A percentile compares a stretch with the other conserved stretches of the same genome.
phyloP scores from a whole-genome alignment of 1,140 invertebrate species.

The Lordiphosa collinella region DNA sequence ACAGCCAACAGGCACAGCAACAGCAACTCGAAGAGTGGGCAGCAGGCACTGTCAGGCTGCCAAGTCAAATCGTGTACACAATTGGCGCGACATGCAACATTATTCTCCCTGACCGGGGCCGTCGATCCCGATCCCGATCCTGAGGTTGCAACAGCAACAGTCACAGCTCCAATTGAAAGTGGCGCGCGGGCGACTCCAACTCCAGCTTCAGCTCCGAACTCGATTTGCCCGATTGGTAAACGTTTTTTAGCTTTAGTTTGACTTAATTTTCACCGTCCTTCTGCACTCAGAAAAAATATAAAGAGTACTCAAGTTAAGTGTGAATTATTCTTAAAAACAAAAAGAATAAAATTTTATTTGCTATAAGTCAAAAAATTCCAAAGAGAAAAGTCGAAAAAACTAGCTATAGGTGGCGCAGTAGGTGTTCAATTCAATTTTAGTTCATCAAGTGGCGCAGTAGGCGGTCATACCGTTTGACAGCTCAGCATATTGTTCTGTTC shows the following conservation, averaged over 20 bases:
- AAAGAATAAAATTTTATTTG: no score
- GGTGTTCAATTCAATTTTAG: no score
- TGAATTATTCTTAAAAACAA: no score
- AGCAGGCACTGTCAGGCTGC: slow-evolving; percentile 71
- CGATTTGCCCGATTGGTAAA: slow-evolving; percentile 62
- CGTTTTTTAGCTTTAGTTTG: slow-evolving; percentile 63
- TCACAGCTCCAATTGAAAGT: slow-evolving; percentile 51
- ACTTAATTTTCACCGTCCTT: slow-evolving; percentile 77
- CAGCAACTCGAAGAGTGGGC: slow-evolving; percentile 58
- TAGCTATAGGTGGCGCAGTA: no score
- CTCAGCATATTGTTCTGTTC: no score
- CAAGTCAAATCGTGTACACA: slow-evolving; percentile 78
- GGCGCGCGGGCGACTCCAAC: slow-evolving; percentile 48
- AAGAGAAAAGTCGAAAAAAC: no score
- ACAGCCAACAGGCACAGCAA: slow-evolving; percentile 42
- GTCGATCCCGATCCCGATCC: slow-evolving; percentile 44
- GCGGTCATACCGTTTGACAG: no score
- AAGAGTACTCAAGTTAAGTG: no score
- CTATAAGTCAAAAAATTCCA: no score
- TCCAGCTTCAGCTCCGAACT: slow-evolving; percentile 6
- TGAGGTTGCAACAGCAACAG: slow-evolving; percentile 18
- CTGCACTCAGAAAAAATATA: neutral
- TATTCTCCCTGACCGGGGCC: slow-evolving; percentile 58
- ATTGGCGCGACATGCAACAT: slow-evolving; percentile 78
- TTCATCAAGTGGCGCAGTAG: no score